Evolutionary conservation across 2,888 invertebrate species (phyloP).

Genomic region (Lordiphosa fenestrarum): DNA sequence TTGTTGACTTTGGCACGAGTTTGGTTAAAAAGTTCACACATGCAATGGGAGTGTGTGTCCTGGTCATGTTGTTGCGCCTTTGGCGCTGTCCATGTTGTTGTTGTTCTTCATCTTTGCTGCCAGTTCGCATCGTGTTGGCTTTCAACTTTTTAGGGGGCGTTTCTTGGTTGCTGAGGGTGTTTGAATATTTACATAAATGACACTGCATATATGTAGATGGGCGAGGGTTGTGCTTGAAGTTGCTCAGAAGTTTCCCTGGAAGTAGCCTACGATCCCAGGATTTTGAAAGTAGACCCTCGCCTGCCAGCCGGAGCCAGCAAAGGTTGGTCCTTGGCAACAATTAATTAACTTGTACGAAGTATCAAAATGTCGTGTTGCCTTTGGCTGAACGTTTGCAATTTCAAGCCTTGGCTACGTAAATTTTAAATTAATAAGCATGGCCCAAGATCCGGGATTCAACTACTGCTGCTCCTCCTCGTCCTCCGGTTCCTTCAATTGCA

Average conservation of each 20-base stretch:
- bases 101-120: constrained; percentile 13
- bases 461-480: background rate
- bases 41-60: constrained; percentile 39
- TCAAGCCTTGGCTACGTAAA: constrained; percentile 56
- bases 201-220: constrained; percentile 35
- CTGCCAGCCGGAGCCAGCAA: constrained; percentile 7
- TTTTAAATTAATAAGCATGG: constrained; percentile 73
- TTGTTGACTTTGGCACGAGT: constrained; percentile 75
- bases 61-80: constrained; percentile 67
- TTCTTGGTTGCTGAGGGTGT: constrained; percentile 30
- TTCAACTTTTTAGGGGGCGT: constrained; percentile 56
- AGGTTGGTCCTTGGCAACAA: constrained; percentile 55
- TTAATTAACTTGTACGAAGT: constrained; percentile 75
- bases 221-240: too few relatives aligned
- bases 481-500: constrained; percentile 39
- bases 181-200: constrained; percentile 63
- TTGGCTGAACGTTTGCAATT: constrained; percentile 37
- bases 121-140: constrained; percentile 48
- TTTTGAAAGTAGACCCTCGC: background rate
- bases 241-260: too few relatives aligned
- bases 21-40: constrained; percentile 75
- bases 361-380: constrained; percentile 51
- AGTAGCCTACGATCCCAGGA: too few relatives aligned
- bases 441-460: constrained; percentile 18
- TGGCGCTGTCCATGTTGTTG: constrained; percentile 53